phyloP scores from a whole-genome alignment of 2,888 invertebrate genomes.

The Stenotaenia linearis region DNA sequence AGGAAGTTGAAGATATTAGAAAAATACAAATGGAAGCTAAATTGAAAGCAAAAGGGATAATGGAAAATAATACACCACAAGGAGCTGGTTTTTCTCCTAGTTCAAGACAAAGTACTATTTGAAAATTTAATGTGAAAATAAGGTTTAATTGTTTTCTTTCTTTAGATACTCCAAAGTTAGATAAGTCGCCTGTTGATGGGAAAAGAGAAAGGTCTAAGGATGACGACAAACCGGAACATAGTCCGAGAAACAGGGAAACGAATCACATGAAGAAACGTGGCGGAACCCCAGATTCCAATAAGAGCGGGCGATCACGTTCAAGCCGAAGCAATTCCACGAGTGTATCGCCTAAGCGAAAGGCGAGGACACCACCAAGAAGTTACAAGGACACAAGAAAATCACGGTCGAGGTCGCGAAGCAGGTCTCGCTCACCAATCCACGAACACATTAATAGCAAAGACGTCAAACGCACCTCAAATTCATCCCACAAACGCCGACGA shows the following conservation, averaged over 20 bases:
- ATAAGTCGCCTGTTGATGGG: slow-evolving; percentile 29
- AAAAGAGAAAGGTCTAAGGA: slow-evolving; percentile 32
- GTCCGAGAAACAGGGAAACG: slow-evolving; percentile 31
- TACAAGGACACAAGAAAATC: slow-evolving; percentile 35
- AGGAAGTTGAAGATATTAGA: slow-evolving; percentile 65
- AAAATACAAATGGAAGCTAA: slow-evolving; percentile 65
- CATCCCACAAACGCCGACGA: slow-evolving; percentile 32
- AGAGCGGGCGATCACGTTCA: slow-evolving; percentile 32
- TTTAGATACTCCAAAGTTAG: slow-evolving; percentile 34
- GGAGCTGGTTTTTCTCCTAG: slow-evolving; percentile 32
- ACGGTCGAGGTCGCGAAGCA: slow-evolving; percentile 36
- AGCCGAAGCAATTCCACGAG: slow-evolving; percentile 34
- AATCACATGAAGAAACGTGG: slow-evolving; percentile 32
- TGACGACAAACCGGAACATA: slow-evolving; percentile 1
- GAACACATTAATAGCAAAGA: slow-evolving; percentile 42
- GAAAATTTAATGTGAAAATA: neutral
- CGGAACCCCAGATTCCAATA: slow-evolving; percentile 28
- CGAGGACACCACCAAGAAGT: slow-evolving; percentile 35
- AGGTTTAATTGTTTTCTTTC: neutral
- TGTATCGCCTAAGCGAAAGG: slow-evolving; percentile 32
- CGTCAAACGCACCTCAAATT: slow-evolving; percentile 28
- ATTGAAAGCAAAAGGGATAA: slow-evolving; percentile 52
- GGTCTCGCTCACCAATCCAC: slow-evolving; percentile 49
- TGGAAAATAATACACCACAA: slow-evolving; percentile 36
- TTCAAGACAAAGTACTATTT: slow-evolving; percentile 21